Evolutionary conservation across 2,888 invertebrate genomes (phyloP).

Genomic region (Lasioglossum oenotherae): DNA sequence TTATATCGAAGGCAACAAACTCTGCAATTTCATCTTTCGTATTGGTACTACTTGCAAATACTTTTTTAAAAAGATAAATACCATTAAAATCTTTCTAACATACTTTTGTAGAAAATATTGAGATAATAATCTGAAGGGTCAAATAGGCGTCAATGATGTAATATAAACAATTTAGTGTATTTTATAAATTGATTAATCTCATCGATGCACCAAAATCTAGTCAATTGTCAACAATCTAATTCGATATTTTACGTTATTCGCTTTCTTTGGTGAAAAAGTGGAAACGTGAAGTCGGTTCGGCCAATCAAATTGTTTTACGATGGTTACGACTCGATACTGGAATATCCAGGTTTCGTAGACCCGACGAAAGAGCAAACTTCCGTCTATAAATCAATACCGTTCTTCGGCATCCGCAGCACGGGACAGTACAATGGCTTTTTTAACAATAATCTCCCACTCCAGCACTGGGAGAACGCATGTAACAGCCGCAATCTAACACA

Average conservation of each 20-base stretch:
- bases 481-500: not conserved
- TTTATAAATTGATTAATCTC: not conserved
- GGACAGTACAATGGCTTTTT: not conserved
- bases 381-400: constrained; percentile 2
- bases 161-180: too few species aligned
- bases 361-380: not conserved
- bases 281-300: not conserved
- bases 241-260: not conserved
- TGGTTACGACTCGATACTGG: not conserved
- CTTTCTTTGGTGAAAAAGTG: not conserved
- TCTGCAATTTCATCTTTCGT: not conserved
- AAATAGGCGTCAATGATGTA: not conserved
- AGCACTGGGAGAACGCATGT: not conserved
- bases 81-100: not conserved
- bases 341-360: not conserved
- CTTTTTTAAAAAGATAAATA: not conserved
- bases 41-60: not conserved
- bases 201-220: not conserved
- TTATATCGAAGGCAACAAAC: not conserved
- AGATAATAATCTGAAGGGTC: not conserved
- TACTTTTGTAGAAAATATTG: not conserved
- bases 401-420: not conserved
- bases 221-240: not conserved
- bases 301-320: not conserved
- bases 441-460: constrained; percentile 2